Evolutionary conservation across 2,797 vertebrate genomes (phyloP).

Genomic region (Onychomys leucogaster): DNA sequence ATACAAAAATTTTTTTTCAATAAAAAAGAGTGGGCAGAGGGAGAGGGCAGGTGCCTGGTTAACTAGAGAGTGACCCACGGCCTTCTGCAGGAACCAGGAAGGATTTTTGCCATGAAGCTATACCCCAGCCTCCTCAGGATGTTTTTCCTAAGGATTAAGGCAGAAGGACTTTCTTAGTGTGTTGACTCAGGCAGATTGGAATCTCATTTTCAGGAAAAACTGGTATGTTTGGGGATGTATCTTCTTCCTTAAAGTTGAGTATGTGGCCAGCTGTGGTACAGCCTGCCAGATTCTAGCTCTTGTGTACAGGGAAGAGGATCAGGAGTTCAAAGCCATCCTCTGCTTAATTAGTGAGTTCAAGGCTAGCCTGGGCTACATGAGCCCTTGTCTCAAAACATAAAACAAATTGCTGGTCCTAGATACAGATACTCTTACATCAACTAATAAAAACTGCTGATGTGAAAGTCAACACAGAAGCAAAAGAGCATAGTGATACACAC

Average conservation of each 20-base stretch:
- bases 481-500: background rate
- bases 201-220: background rate
- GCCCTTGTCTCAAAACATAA: background rate
- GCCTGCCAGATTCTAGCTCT: background rate
- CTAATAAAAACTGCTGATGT: background rate
- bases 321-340: background rate
- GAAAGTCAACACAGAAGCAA: background rate
- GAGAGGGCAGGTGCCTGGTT: too few species aligned
- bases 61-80: background rate
- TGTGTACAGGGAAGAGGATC: background rate
- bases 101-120: background rate
- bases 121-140: background rate
- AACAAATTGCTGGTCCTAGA: background rate
- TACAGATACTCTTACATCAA: background rate
- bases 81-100: too few species aligned
- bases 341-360: background rate
- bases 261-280: background rate
- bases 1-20: background rate
- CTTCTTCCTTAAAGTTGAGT: background rate
- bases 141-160: background rate
- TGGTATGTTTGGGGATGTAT: background rate
- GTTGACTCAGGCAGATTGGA: background rate
- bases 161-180: background rate
- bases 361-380: background rate
- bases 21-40: background rate